These are phyloP conservation scores for Saccostrea cuccullata DNA, from an alignment of 1,140 invertebrate species.

Conservation along the genomic window DNA sequence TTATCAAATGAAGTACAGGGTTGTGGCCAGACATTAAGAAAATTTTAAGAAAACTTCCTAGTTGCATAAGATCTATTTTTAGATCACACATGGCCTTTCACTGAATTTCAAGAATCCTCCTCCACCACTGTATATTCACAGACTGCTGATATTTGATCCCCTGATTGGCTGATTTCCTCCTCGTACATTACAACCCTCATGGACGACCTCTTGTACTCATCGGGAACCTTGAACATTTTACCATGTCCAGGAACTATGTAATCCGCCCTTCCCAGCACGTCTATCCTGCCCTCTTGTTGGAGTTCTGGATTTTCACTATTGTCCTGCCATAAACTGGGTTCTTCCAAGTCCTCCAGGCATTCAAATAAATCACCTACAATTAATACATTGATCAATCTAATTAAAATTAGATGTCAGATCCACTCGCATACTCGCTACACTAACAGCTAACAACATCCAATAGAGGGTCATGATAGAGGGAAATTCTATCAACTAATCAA, in stretches of 20 bases:
- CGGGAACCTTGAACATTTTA: constrained; percentile 82
- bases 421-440: no score
- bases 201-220: constrained; percentile 55
- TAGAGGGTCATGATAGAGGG: no score
- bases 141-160: not conserved
- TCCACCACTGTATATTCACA: constrained; percentile 10
- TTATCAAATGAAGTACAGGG: no score
- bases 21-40: no score
- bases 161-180: not conserved
- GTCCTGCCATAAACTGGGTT: constrained; percentile 87
- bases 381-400: no score
- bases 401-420: no score
- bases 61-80: no score
- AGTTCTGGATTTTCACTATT: constrained; percentile 86
- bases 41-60: no score
- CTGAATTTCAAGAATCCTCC: not conserved
- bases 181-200: constrained; percentile 58
- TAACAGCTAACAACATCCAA: no score
- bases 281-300: constrained; percentile 85
- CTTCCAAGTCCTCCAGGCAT: constrained; percentile 86
- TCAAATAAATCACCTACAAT: constrained; percentile 91
- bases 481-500: no score
- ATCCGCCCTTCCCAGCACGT: constrained; percentile 86
- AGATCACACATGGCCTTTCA: no score
- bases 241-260: constrained; percentile 96